Evolutionary conservation across 2,113 vertebrate genomes (phyloP), one percentile per base, ranked within the genome.

Genomic region (Cyprinodon tularosa): DNA sequence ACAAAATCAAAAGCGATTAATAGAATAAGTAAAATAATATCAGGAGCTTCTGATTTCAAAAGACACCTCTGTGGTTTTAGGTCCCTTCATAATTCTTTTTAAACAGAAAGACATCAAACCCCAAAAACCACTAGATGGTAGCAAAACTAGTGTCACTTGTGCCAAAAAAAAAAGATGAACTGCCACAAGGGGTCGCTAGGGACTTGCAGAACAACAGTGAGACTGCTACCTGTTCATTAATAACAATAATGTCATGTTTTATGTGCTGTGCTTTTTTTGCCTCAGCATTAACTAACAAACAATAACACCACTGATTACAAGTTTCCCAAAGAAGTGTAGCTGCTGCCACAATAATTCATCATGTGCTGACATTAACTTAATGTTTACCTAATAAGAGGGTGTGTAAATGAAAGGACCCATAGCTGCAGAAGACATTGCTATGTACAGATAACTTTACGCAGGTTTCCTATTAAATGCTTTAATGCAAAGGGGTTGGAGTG

Each of bases 51-150:
- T 39, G 20, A 47, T 13, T n/a, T 47, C 59, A 11, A 66, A 75
- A 62, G 1, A 12, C 1, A 37, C 39, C n/a, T 40, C 5, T 15
- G 12, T 48, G 53, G 69, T 71, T 60, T 64, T 8, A 4, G 1
- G n/a, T 47, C 8, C 38, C 13, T 39, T 64, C 11, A 22, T 60
- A 50, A 57, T 65, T 6, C 6, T 45, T 10, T 14, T 66, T 57
- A 37, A 17, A 10, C 12, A 9, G 61, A 29, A 11, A n/a, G 13
- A 22, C 12, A 70, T 29, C 1, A 17, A 72, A 57, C 3, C 20
- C 40, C 22, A 74, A 40, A 12, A 38, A 3, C 8, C n/a, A 85
- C 48, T 84, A 84, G 84, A 84, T 77, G 84, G 84, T 75, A 76
- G 77, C 69, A 85, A 75, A 77, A 57, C 40, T 22, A 47, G 15